Base-by-base conservation (phyloP, 2,888 invertebrate genomes). In the Sepioteuthis lessoniana region DNA sequence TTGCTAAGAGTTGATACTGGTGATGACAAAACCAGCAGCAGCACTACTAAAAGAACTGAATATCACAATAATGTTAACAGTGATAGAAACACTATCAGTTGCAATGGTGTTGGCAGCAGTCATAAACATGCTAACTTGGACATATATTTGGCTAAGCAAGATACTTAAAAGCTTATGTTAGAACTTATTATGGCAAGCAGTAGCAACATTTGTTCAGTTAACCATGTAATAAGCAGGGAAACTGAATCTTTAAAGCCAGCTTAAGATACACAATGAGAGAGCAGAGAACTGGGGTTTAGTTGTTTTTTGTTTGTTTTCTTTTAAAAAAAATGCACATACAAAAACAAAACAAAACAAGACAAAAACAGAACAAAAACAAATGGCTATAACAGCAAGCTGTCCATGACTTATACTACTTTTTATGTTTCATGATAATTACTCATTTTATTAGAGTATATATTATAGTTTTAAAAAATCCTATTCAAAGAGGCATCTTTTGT, bases 281-380 rank as follows among this genome's bases (percentile, higher is more conserved):
- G 76, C n/a, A n/a, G n/a, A n/a, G 28, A 76, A 76, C 31, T 28
- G 21, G 55, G 55, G 55, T 5, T 19, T 47, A 1, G 13, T 13
- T 13, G 13, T 19, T 47, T 47, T 42, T 42, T 42, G 42, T 42
- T 42, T 42, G 42, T 42, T 42, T 42, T 42, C 7, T 42, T 42
- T 55, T 25, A 35, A 8, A 35, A 35, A 35, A 76, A 76, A 76
- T 10, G n/a, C 13, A 76, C n/a, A n/a, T n/a, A 76, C 13, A n/a
- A n/a, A n/a, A n/a, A n/a, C n/a, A n/a, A n/a, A n/a, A 76, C 76
- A 76, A 76, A 10, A 60, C 60, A 60, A 60, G n/a, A 76, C 76
- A 76, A 76, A 76, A 76, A 76, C 76, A 76, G n/a, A 76, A 76
- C 76, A 76, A 76, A 76, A 76, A 76, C 76, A 35, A 76, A n/a